Evolutionary conservation across 2,888 invertebrate genomes (phyloP), one percentile per base, ranked within the genome.

Genomic region (Mimas tiliae): DNA sequence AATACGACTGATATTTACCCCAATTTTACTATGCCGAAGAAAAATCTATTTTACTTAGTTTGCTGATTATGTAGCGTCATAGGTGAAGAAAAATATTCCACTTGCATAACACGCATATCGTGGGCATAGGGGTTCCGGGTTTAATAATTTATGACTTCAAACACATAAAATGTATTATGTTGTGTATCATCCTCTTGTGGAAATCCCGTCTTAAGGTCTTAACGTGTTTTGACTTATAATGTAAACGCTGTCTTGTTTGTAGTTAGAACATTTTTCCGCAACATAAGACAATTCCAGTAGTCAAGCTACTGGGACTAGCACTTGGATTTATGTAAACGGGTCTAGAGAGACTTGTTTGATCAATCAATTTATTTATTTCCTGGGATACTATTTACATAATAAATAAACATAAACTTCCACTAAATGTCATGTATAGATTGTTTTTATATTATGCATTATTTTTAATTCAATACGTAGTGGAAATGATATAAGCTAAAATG

Each of bases 151-250:
- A 55, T 55, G 55, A 16, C 55, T 38, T 11, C 16, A 55, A 55
- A 55, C 14, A 34, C 1, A 33, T 55, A 14, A n/a, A 27, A 27
- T 27, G 27, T 27, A 27, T 27, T 45, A 34, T 34, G 12, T 55
- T n/a, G n/a, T 9, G 34, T 55, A 55, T 55, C 34, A 38, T 55
- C 58, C 12, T 58, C 16, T 11, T 12, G 38, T 58, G 58, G 58
- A 58, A 58, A 58, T 19, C 58, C 58, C 7, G 42, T 9, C 58
- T 42, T 19, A 58, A 12, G 6, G 16, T 42, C 12, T 12, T n/a
- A 48, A 58, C 58, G 42, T 58, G 58, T 38, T 42, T 6, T 12
- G 42, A 38, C 19, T 58, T 58, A 6, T 9, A 55, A 8, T 58
- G 42, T 42, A 16, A 42, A 42, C 19, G 33, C 19, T 21, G 52